phyloP scores from a whole-genome alignment of 2,888 invertebrate species.

The Eutolmus rufibarbis region DNA sequence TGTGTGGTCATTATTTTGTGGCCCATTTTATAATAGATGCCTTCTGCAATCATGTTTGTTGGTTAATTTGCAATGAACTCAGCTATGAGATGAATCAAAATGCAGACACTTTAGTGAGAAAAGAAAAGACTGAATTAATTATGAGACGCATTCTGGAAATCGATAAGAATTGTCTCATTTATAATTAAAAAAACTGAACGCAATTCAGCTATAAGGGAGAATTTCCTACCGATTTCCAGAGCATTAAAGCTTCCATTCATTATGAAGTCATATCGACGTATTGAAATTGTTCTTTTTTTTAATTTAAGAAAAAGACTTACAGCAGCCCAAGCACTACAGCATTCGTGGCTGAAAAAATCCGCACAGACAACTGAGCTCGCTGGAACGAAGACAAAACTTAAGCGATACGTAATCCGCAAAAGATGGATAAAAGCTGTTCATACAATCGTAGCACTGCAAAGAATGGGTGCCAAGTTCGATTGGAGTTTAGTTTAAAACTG shows the following conservation, averaged over 20 bases:
- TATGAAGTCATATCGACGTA: too few relatives aligned
- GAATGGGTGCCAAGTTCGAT: constrained; percentile 86
- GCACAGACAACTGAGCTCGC: constrained; percentile 71
- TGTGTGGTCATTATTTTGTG: neutral
- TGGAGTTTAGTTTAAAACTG: constrained; percentile 59
- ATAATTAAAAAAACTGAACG: too few relatives aligned
- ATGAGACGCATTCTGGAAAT: too few relatives aligned
- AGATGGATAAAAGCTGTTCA: constrained; percentile 91
- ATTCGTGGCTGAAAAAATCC: constrained; percentile 78
- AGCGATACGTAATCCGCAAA: constrained; percentile 87
- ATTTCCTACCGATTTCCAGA: neutral
- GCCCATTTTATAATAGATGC: neutral
- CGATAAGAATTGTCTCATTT: too few relatives aligned
- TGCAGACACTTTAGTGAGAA: too few relatives aligned
- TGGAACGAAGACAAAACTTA: constrained; percentile 80
- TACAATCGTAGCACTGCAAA: constrained; percentile 81
- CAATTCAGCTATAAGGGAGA: neutral
- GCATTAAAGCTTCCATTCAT: too few relatives aligned
- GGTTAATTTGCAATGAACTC: too few relatives aligned
- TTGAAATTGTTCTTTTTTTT: neutral
- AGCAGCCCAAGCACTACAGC: constrained; percentile 74
- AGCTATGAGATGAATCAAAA: too few relatives aligned
- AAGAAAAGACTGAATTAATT: too few relatives aligned
- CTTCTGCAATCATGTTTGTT: neutral
- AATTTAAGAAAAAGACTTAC: constrained; percentile 74